Conservation (phyloP, 2,113 vertebrate genomes). For the Oenanthe oenanthe region DNA sequence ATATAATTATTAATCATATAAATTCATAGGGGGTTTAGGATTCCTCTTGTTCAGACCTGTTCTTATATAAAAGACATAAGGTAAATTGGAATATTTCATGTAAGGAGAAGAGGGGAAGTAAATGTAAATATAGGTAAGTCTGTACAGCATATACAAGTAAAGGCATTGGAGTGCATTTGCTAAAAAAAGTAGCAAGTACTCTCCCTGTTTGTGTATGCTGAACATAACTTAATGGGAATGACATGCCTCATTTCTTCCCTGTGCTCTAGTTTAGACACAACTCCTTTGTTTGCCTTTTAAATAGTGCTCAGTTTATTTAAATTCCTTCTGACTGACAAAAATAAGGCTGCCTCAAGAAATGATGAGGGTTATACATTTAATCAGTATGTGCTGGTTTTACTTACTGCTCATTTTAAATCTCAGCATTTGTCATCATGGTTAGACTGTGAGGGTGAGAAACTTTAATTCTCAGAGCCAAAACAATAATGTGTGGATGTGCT, state of each 20-base stretch:
- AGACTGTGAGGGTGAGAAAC: neutral
- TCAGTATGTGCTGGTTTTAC: neutral
- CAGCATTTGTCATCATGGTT: neutral
- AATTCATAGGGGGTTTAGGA: neutral
- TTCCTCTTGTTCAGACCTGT: neutral
- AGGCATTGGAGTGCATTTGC: neutral
- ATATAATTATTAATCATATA: neutral
- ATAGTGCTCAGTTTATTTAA: neutral
- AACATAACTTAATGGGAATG: neutral
- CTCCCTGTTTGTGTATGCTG: neutral
- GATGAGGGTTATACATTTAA: neutral
- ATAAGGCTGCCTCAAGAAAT: neutral
- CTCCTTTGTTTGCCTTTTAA: constrained; percentile 1
- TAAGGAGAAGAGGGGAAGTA: neutral
- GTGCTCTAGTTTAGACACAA: neutral
- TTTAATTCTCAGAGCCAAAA: neutral
- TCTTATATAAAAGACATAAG: neutral
- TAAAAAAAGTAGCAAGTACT: neutral
- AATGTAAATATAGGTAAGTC: neutral
- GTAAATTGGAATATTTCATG: neutral
- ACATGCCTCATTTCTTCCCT: constrained; percentile 6
- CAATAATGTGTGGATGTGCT: neutral
- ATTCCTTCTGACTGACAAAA: neutral
- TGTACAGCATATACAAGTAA: neutral
- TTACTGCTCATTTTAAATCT: neutral